phyloP scores from a whole-genome alignment of 2,113 vertebrate species.

The Xiphophorus couchianus region DNA sequence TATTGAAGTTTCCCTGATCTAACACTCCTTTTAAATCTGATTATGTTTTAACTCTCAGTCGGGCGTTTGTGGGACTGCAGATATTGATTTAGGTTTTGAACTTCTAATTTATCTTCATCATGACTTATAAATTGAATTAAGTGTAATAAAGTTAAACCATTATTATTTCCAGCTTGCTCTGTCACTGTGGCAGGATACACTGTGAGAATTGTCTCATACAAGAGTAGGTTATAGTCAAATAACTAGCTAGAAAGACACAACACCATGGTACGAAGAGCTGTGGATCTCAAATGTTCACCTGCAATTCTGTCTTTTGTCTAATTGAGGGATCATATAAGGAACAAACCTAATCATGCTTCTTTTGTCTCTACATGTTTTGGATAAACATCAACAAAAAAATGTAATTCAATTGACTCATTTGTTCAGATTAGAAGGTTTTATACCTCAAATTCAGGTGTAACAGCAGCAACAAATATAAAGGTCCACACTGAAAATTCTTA shows the following conservation, averaged over 20 bases:
- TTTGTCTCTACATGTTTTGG: background rate
- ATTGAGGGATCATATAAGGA: background rate
- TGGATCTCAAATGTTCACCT: background rate
- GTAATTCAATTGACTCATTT: background rate
- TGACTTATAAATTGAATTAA: constrained; percentile 27
- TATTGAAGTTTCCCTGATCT: background rate
- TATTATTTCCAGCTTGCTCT: constrained; percentile 27
- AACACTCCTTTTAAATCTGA: background rate
- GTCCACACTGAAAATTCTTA: too few species aligned
- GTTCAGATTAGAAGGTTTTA: too few species aligned
- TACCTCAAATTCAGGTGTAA: too few species aligned
- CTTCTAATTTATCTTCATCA: constrained; percentile 45
- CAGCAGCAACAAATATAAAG: too few species aligned
- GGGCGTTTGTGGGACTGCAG: constrained; percentile 13
- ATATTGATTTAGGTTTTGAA: constrained; percentile 1
- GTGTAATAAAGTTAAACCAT: constrained; percentile 22
- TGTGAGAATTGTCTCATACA: background rate
- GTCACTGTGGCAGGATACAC: constrained; percentile 15
- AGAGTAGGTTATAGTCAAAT: constrained; percentile 9
- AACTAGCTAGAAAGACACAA: background rate
- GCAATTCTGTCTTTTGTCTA: background rate
- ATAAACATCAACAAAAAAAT: background rate
- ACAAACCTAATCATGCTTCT: background rate
- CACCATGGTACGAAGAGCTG: constrained; percentile 3
- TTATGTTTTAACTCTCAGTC: background rate